Percentiles rank a stretch among this genome's conserved stretches.
phyloP scores from a whole-genome alignment of 2,888 invertebrate species.

The Gordius sp. region DNA sequence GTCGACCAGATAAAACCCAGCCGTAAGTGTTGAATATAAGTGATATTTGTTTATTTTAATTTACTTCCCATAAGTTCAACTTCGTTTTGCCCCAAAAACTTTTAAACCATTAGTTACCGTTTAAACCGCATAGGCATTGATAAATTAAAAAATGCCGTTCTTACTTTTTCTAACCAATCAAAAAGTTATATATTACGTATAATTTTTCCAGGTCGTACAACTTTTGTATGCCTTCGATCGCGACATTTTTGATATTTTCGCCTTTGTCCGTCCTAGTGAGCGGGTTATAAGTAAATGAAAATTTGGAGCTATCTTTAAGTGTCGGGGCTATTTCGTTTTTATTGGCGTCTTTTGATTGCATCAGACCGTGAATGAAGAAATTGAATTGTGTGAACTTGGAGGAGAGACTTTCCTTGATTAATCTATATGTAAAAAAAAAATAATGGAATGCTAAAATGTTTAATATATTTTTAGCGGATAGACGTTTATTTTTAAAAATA shows the following conservation, averaged over 20 bases:
- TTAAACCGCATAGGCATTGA: too few species aligned
- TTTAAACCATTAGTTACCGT: too few species aligned
- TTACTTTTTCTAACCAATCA: too few species aligned
- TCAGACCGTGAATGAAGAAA: constrained; percentile 86
- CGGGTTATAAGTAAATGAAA: constrained; percentile 73
- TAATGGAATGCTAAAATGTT: background rate
- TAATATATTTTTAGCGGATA: background rate
- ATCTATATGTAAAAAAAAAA: constrained; percentile 26
- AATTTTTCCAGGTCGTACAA: constrained; percentile 86
- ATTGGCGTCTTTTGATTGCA: constrained; percentile 45
- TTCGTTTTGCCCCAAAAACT: too few species aligned
- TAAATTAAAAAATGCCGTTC: too few species aligned
- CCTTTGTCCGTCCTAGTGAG: constrained; percentile 48
- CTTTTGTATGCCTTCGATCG: constrained; percentile 66
- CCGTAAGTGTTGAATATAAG: too few species aligned
- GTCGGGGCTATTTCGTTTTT: background rate
- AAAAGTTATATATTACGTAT: too few species aligned
- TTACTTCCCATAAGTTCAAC: too few species aligned
- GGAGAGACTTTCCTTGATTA: constrained; percentile 77
- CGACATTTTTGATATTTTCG: constrained; percentile 55
- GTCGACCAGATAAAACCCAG: too few species aligned
- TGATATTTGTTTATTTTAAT: too few species aligned
- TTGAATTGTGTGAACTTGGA: constrained; percentile 82
- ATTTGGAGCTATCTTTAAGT: background rate
- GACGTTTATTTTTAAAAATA: background rate